Percentiles rank a stretch among this genome's conserved stretches.
Conservation (phyloP, 2,797 vertebrate species). For the Periophthalmus magnuspinnatus region DNA sequence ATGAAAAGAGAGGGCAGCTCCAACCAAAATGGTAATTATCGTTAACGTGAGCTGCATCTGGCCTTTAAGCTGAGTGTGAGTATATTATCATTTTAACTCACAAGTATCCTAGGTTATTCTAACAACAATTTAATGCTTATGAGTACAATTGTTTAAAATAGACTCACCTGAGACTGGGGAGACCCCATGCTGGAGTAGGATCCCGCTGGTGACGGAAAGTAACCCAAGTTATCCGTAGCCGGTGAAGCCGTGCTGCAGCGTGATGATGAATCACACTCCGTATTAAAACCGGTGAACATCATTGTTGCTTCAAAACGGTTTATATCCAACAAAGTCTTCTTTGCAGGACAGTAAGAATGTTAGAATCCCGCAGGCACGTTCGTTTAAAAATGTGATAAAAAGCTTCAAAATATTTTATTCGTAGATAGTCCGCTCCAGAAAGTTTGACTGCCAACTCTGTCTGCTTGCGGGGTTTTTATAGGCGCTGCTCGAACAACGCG, state of each 20-base stretch:
- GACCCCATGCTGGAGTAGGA: constrained; percentile 91
- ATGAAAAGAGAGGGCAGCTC: constrained; percentile 56
- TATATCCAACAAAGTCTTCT: constrained; percentile 37
- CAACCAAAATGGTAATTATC: constrained; percentile 7
- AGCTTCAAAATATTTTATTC: background rate
- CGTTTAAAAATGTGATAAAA: constrained; percentile 15
- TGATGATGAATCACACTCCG: constrained; percentile 91
- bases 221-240: constrained; percentile 83
- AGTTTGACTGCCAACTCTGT: constrained; percentile 59
- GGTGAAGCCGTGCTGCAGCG: constrained; percentile 96
- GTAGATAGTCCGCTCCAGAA: constrained; percentile 28
- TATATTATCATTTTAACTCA: background rate
- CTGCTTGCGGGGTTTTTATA: constrained; percentile 53
- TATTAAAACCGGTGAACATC: constrained; percentile 89
- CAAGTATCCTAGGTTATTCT: background rate
- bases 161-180: constrained; percentile 87
- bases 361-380: constrained; percentile 36
- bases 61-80: background rate
- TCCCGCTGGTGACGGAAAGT: constrained; percentile 87
- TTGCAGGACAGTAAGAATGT: constrained; percentile 9
- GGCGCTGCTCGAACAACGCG: fast-evolving
- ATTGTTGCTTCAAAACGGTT: constrained; percentile 47
- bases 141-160: background rate
- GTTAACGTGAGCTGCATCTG: background rate
- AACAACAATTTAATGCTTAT: background rate